phyloP scores from a whole-genome alignment of 2,113 vertebrate genomes.

The Vanacampus margaritifer region DNA sequence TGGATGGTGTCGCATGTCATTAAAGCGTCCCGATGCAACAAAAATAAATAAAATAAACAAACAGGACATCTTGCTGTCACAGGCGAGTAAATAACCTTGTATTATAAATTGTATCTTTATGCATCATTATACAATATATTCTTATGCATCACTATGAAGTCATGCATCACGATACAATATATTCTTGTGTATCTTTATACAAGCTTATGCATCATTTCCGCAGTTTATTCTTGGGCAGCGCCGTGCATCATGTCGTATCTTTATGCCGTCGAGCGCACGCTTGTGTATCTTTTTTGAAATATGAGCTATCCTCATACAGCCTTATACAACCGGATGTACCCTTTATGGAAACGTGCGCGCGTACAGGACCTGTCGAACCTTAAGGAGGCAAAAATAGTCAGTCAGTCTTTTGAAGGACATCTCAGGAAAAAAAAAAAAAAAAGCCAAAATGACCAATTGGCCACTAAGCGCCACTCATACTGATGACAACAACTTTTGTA shows the following conservation, averaged over 20 bases:
- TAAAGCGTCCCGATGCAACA: slow-evolving; percentile 56
- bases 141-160: no score
- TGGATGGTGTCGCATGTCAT: slow-evolving; percentile 61
- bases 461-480: no score
- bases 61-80: slow-evolving; percentile 36
- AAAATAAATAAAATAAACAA: slow-evolving; percentile 15
- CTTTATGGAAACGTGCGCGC: neutral
- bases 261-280: neutral
- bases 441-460: no score
- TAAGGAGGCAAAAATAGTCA: no score
- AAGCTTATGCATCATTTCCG: no score
- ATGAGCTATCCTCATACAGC: neutral
- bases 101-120: neutral
- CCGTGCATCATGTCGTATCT: neutral
- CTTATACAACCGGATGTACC: neutral
- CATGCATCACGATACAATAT: neutral
- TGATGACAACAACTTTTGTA: no score
- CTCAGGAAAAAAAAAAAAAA: no score
- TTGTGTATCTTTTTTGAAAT: neutral
- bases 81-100: neutral
- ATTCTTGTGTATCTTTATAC: neutral
- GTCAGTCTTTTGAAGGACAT: no score
- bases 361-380: neutral
- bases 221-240: neutral
- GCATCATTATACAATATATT: neutral